phyloP scores from a whole-genome alignment of 2,113 vertebrate species.

The Guaruba guarouba region DNA sequence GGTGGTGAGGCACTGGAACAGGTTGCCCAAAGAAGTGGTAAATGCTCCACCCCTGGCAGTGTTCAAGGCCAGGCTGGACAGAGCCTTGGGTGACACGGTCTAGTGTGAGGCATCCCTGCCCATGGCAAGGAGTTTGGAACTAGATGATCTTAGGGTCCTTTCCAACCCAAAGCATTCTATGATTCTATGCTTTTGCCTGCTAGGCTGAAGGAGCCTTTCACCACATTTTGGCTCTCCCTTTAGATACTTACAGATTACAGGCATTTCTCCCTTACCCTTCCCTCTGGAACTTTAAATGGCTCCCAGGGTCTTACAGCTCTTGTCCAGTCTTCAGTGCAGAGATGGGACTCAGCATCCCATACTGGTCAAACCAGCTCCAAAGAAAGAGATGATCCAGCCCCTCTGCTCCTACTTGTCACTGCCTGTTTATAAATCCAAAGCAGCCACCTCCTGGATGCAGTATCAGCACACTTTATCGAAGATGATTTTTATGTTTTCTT shows the following conservation, averaged over 20 bases:
- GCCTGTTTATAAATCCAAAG: not conserved
- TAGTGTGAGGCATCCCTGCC: not conserved
- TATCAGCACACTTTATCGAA: not conserved
- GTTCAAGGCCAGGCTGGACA: not conserved
- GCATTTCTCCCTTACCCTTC: not conserved
- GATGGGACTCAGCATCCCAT: not conserved
- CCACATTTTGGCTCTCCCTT: not conserved
- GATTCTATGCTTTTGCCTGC: not conserved
- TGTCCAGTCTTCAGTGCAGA: not conserved
- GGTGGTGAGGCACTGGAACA: not conserved
- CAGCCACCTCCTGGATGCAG: not conserved
- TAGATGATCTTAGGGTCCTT: not conserved
- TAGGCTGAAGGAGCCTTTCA: not conserved
- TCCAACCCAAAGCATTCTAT: not conserved
- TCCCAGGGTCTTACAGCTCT: not conserved
- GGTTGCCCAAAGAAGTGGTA: not conserved
- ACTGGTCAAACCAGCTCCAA: not conserved
- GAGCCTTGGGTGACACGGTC: not conserved
- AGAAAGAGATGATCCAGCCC: not conserved
- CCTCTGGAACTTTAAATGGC: not conserved
- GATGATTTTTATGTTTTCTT: constrained; percentile 53
- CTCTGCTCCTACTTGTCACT: not conserved
- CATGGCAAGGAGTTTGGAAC: not conserved
- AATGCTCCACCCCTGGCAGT: not conserved
- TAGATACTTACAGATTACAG: not conserved